These are phyloP conservation scores for Salarias fasciatus DNA, from an alignment of 2,797 vertebrate genomes.

Conservation along the genomic window DNA sequence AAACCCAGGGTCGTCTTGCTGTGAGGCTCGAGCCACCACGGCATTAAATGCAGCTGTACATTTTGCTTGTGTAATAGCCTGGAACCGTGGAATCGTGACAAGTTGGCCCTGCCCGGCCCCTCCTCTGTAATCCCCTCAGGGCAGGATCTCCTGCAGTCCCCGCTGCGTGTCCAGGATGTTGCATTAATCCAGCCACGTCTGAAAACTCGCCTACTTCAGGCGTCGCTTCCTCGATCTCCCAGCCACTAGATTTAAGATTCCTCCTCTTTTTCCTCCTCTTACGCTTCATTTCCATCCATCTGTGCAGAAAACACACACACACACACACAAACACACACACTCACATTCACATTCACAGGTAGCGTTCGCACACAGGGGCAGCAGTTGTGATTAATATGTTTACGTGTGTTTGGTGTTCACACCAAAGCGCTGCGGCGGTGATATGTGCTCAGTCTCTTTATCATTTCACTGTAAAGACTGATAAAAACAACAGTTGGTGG, in stretches of 20 bases:
- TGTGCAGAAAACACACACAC: slow-evolving; percentile 13
- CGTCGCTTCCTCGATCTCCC: background rate
- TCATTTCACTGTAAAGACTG: slow-evolving; percentile 26
- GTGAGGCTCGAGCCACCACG: background rate
- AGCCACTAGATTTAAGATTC: slow-evolving; percentile 11
- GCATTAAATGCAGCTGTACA: slow-evolving; percentile 12
- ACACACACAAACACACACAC: slow-evolving; percentile 11
- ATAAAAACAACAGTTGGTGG: slow-evolving; percentile 52
- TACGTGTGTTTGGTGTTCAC: slow-evolving; percentile 10
- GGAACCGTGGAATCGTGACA: slow-evolving; percentile 15
- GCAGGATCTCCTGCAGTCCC: slow-evolving; percentile 24
- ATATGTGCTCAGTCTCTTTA: slow-evolving; percentile 20
- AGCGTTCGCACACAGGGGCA: slow-evolving; percentile 3
- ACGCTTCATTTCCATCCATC: slow-evolving; percentile 33
- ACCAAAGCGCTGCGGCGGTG: slow-evolving; percentile 24
- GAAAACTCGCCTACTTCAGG: slow-evolving; percentile 16
- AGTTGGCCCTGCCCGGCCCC: slow-evolving; percentile 3
- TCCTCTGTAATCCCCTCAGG: slow-evolving; percentile 31
- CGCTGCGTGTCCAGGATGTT: slow-evolving; percentile 27
- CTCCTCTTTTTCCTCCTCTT: slow-evolving; percentile 7
- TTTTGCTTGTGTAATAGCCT: slow-evolving; percentile 17
- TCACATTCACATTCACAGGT: no score
- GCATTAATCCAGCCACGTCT: slow-evolving; percentile 39
- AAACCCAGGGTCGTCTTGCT: no score
- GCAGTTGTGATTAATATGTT: slow-evolving; percentile 33